Conservation (phyloP, 2,113 vertebrate genomes). For the Nansenia antarctica region DNA sequence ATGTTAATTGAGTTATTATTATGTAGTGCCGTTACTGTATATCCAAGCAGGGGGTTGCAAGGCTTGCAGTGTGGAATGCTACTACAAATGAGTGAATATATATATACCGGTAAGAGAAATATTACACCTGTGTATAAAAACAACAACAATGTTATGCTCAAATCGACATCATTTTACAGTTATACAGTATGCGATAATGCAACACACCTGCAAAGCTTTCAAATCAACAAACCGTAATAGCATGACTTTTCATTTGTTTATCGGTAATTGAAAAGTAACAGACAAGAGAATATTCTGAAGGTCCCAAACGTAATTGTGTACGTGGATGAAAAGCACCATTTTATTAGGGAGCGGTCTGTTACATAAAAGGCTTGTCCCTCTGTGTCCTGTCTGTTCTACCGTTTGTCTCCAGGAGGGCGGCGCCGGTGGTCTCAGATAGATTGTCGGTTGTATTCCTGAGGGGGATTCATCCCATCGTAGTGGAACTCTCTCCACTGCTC, state of each 20-base stretch:
- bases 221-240: neutral
- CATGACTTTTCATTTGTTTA: neutral
- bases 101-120: neutral
- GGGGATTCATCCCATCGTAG: conserved; percentile 79
- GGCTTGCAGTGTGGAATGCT: neutral
- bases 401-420: neutral
- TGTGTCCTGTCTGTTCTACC: neutral
- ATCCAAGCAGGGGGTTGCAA: neutral
- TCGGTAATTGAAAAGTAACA: neutral
- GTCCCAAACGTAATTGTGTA: neutral
- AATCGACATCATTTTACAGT: neutral
- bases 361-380: neutral
- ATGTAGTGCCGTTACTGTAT: too few relatives aligned
- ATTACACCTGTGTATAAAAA: neutral
- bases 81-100: conserved; percentile 8
- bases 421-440: conserved; percentile 61
- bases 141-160: neutral
- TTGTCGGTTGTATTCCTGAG: conserved; percentile 78
- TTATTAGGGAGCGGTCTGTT: neutral
- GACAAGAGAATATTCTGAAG: neutral
- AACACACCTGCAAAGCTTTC: neutral
- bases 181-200: neutral
- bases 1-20: too few relatives aligned
- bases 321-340: neutral
- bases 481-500: conserved; percentile 87